Conservation (phyloP, 2,113 vertebrate genomes). For the Tichodroma muraria region DNA sequence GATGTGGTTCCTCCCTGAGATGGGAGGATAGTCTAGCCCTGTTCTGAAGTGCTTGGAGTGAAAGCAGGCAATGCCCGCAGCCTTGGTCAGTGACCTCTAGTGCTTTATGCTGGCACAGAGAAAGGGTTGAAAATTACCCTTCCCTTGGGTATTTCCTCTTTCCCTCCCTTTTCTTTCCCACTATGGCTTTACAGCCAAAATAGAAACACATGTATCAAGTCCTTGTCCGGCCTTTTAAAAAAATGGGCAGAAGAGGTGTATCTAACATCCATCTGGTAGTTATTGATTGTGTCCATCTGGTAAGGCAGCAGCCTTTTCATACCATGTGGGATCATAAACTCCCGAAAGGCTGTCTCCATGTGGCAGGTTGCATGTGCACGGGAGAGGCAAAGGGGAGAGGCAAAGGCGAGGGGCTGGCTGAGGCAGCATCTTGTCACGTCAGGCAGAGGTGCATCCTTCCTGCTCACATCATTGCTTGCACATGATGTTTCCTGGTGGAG, state of each 20-base stretch:
- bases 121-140: neutral
- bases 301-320: slow-evolving; percentile 37
- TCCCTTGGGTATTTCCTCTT: neutral
- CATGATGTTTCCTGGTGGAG: neutral
- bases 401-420: slow-evolving; percentile 14
- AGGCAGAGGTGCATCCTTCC: neutral
- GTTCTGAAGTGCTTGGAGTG: neutral
- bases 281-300: slow-evolving; percentile 75
- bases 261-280: slow-evolving; percentile 64
- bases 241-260: slow-evolving; percentile 9
- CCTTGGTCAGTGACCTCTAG: neutral
- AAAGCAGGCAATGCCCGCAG: neutral
- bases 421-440: neutral
- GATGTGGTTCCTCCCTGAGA: neutral
- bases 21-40: neutral
- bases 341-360: slow-evolving; percentile 30
- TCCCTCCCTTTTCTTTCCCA: neutral
- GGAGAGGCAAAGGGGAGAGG: slow-evolving; percentile 26
- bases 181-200: neutral
- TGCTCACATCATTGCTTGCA: neutral
- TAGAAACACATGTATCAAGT: neutral
- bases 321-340: slow-evolving; percentile 42
- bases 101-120: neutral
- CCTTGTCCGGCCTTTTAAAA: slow-evolving; percentile 12
- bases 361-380: neutral